These are phyloP conservation scores for Nemotelus nigrinus DNA, from an alignment of 2,888 invertebrate genomes.

Conservation along the genomic window DNA sequence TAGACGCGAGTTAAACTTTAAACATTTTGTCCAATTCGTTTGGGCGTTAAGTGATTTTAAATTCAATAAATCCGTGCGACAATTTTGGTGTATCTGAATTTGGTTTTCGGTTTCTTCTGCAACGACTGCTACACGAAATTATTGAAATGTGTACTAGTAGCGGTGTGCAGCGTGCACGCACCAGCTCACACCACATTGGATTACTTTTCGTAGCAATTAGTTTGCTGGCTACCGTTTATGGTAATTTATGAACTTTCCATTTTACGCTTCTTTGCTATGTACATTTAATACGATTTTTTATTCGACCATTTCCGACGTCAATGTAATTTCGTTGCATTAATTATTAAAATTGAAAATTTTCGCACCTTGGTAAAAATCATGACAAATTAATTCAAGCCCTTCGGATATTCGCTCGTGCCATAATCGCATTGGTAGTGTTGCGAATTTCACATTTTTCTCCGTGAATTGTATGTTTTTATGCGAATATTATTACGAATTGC, in stretches of 20 bases:
- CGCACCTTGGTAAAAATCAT: too few relatives aligned
- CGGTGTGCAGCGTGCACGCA: constrained; percentile 11
- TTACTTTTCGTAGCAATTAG: constrained; percentile 46
- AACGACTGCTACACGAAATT: background rate
- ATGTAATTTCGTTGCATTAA: background rate
- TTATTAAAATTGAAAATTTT: too few relatives aligned
- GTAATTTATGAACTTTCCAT: constrained; percentile 49
- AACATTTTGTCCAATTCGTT: too few relatives aligned
- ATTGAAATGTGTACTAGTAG: constrained; percentile 6
- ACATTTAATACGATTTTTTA: constrained; percentile 6
- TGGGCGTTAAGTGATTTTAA: too few relatives aligned
- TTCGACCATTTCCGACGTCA: background rate
- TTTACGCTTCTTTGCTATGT: constrained; percentile 21
- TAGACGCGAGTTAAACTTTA: too few relatives aligned
- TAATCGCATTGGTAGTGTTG: too few relatives aligned
- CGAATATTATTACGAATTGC: constrained; percentile 8
- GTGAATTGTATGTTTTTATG: too few relatives aligned
- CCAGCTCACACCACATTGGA: constrained; percentile 11
- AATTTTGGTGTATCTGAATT: too few relatives aligned
- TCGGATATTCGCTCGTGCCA: too few relatives aligned
- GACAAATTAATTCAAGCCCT: too few relatives aligned
- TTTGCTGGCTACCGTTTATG: constrained; percentile 44
- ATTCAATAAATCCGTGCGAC: too few relatives aligned
- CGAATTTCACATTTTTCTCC: too few relatives aligned
- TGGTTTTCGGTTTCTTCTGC: background rate